A percentile compares a stretch with the other conserved stretches of the same genome.
These are phyloP conservation scores for Drosophila nr. medialis DNA, from an alignment of 2,888 invertebrate genomes.

Conservation along the genomic window DNA sequence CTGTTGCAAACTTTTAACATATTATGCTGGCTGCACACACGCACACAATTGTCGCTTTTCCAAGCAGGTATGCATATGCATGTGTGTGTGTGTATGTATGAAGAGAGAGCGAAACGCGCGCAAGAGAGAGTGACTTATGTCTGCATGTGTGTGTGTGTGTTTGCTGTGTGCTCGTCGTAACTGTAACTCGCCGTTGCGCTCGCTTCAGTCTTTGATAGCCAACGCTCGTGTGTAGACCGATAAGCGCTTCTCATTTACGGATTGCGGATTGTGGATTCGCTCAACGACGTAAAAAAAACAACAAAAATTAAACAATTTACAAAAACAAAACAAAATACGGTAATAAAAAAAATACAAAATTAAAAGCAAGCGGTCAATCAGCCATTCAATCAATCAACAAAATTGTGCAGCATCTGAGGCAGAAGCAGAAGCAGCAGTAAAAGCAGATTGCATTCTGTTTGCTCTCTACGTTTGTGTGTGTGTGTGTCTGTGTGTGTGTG, in stretches of 20 bases:
- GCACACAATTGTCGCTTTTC: conserved; percentile 54
- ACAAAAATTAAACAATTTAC: conserved; percentile 43
- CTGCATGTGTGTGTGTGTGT: conserved; percentile 28
- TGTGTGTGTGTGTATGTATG: neutral
- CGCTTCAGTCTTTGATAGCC: conserved; percentile 84
- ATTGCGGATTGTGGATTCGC: conserved; percentile 41
- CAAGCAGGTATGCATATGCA: conserved; percentile 61
- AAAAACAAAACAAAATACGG: conserved; percentile 36
- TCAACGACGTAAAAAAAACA: conserved; percentile 12
- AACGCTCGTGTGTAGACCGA: conserved; percentile 83
- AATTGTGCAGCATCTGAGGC: conserved; percentile 39
- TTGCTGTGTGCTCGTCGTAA: conserved; percentile 69
- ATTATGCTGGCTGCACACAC: conserved; percentile 42
- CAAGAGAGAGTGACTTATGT: conserved; percentile 10
- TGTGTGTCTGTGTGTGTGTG: conserved; percentile 20
- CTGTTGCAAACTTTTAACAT: conserved; percentile 43
- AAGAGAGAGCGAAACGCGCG: conserved; percentile 6
- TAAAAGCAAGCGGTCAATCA: conserved; percentile 35
- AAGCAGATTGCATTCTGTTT: conserved; percentile 62
- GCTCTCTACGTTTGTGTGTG: conserved; percentile 56
- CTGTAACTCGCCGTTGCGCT: conserved; percentile 66
- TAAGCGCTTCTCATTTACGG: conserved; percentile 67
- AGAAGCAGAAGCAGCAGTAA: conserved; percentile 29
- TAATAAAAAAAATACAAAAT: conserved; percentile 1
- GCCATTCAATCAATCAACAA: conserved; percentile 10